Base-by-base conservation (phyloP, 2,797 vertebrate species). In the Hemibagrus guttatus region DNA sequence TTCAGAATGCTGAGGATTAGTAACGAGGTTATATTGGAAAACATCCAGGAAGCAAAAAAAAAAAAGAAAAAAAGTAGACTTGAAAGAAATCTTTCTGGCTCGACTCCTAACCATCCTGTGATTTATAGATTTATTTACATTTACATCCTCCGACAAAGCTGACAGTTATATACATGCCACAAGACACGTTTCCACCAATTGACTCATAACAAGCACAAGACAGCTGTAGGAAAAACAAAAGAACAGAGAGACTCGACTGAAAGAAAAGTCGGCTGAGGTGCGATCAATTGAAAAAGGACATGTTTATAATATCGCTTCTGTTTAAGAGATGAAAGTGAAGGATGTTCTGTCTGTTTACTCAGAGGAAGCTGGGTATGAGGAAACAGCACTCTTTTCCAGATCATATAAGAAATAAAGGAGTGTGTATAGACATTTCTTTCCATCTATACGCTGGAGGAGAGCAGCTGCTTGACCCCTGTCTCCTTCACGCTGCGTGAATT, bases 401-500 rank as follows among this genome's bases (percentile, higher is more conserved):
- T 87, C 85, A 75, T 75, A 83, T 63, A 69, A 86, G 84, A 87
- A 88, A 75, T 86, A 82, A 80, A 83, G 83, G 74, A 84, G 85
- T 81, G 87, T 83, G 83, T 64, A 28, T 35, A 39, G 78, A 63
- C 80, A 56, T 85, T 66, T 78, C 52, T 66, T 76, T 61, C 39
- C 31, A 85, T 63, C 63, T 39, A 66, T 58, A 66, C 49, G 13
- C 28, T 79, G 79, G 54, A 86, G 58, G 35, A 52, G 61, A 83
- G 87, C 90, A 91, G 90, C 90, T 90, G 90, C 69, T 85, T 87
- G 86, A 89, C 86, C 89, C 85, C 31, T 71, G 66, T 68, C 35
- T 52, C 66, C 58, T 68, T 23, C 74, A 23, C 89, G 54, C 87
- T 86, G 16, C 88, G 87, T 91, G 84, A 91, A 90, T 91, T 88